Base-by-base conservation (phyloP, 2,113 vertebrate species). In the Phycodurus eques region DNA sequence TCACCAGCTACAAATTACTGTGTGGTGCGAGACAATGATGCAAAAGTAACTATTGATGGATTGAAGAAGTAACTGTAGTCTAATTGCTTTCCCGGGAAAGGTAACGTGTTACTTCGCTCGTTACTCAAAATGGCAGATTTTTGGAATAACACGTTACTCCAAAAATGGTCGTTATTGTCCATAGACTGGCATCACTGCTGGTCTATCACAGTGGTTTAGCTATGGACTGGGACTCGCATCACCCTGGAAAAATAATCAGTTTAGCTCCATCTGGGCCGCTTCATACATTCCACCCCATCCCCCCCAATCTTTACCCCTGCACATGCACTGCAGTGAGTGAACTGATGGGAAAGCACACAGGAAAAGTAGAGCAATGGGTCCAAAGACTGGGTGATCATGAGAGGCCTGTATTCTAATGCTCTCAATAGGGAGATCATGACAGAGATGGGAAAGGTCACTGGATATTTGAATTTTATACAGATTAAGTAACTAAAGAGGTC, bases 351-450 rank as follows among this genome's bases (percentile, higher is more conserved):
- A 80, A 68, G 13, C 59, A 75, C 83, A 75, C 67, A 72, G 83
- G 66, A 82, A 83, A 87, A 87, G 86, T 78, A 84, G 88, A 88
- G 83, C 84, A 87, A 84, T 83, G 61, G 75, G 72, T 78, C 70
- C 33, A 67, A 73, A 59, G 80, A 74, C 81, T 72, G 68, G 47
- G 70, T 17, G 63, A 86, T 78, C 73, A 75, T 4, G 67, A 73
- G 74, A 82, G 51, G 63, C 74, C 71, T 61, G 62, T 62, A 53
- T 75, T 78, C 59, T 84, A 87, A 85, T 88, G 73, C 88, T 78
- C 82, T 87, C 88, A 87, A 80, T 81, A 79, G 8, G 44, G 22
- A 66, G 74, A 82, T 82, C 75, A 85, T 79, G 68, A 56, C 46
- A 59, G 60, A 69, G 59, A 68, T 73, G 20, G 1, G n/a, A 15